These are phyloP conservation scores for Barypeithes pellucidus DNA, from an alignment of 2,888 invertebrate genomes.

Conservation along the genomic window DNA sequence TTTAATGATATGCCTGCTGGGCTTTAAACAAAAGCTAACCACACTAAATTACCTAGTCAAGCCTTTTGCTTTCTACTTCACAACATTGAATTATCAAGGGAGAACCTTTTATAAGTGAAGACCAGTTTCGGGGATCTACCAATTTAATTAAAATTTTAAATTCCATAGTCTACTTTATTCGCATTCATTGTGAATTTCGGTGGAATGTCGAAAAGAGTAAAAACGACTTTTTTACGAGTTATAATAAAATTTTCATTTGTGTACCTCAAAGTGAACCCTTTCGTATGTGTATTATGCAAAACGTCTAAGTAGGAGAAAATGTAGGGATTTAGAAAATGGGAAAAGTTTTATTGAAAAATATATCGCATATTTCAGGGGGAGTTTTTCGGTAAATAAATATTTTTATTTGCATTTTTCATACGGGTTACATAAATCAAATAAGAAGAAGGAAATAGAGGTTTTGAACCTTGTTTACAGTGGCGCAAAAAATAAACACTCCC, in stretches of 20 bases:
- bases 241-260: slow-evolving; percentile 29
- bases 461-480: too few species aligned
- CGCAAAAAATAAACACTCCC: too few species aligned
- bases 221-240: slow-evolving; percentile 27
- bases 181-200: slow-evolving; percentile 7
- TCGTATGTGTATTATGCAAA: slow-evolving; percentile 23
- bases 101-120: slow-evolving; percentile 13
- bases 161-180: slow-evolving; percentile 13
- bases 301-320: slow-evolving; percentile 15
- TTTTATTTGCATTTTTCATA: background rate
- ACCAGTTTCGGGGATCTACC: slow-evolving; percentile 6
- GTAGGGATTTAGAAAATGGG: slow-evolving; percentile 11
- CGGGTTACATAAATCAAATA: background rate
- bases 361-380: background rate
- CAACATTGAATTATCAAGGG: slow-evolving; percentile 26
- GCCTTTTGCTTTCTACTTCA: slow-evolving; percentile 9
- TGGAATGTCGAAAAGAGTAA: slow-evolving; percentile 14
- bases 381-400: slow-evolving; percentile 12
- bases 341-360: slow-evolving; percentile 21
- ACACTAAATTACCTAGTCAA: slow-evolving; percentile 9
- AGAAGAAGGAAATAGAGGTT: background rate
- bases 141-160: slow-evolving; percentile 27
- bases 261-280: slow-evolving; percentile 25
- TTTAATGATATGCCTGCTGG: background rate
- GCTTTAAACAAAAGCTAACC: slow-evolving; percentile 3